Conservation (phyloP, 2,797 vertebrate genomes). For the Chromis chromis region DNA sequence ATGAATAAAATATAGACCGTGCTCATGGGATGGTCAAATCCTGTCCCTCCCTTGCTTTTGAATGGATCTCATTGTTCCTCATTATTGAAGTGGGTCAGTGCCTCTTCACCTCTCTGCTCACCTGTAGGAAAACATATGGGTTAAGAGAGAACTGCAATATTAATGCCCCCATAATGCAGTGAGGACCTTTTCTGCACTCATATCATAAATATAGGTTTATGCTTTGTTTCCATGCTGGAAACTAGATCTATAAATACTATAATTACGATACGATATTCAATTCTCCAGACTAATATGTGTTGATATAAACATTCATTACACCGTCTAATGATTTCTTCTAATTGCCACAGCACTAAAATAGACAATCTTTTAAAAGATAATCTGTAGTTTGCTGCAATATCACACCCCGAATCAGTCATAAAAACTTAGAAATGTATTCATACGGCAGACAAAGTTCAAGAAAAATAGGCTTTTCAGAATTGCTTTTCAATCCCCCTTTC, state of each 20-base stretch:
- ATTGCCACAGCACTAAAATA: neutral
- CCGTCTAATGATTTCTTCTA: neutral
- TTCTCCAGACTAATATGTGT: neutral
- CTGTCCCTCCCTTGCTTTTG: constrained; percentile 30
- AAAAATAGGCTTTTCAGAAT: neutral
- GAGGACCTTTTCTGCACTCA: constrained; percentile 24
- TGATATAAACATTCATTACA: neutral
- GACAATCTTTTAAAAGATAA: neutral
- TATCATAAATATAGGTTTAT: constrained; percentile 32
- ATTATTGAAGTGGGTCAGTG: constrained; percentile 74
- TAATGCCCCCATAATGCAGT: constrained; percentile 58
- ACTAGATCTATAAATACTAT: neutral
- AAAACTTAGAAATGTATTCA: neutral
- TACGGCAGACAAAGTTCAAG: neutral
- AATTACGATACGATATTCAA: neutral
- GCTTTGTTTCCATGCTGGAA: constrained; percentile 22
- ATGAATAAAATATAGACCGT: constrained; percentile 78
- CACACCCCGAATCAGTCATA: neutral
- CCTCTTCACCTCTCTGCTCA: constrained; percentile 67
- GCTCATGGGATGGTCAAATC: constrained; percentile 44
- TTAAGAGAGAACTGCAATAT: constrained; percentile 64
- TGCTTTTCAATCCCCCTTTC: neutral
- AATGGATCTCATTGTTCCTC: constrained; percentile 64
- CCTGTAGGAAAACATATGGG: constrained; percentile 61
- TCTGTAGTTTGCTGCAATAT: neutral